These are phyloP conservation scores for Macroramphosus scolopax DNA, from an alignment of 2,797 vertebrate genomes.

Conservation along the genomic window DNA sequence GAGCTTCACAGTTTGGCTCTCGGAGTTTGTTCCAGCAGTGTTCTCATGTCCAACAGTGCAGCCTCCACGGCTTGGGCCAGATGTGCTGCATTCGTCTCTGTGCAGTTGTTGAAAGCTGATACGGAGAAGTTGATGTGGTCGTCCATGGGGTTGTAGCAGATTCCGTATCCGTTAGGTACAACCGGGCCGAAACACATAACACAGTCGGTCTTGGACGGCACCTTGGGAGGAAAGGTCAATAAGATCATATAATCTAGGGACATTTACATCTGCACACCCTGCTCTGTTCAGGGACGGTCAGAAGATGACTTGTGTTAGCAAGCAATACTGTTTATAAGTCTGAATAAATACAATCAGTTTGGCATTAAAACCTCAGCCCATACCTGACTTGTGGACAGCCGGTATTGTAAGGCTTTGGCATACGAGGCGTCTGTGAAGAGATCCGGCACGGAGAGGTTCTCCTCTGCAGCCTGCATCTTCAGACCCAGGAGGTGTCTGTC, in stretches of 20 bases:
- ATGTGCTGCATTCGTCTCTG: constrained; percentile 80
- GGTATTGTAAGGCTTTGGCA: constrained; percentile 86
- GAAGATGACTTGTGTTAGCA: no score
- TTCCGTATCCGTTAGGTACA: constrained; percentile 88
- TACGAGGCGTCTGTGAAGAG: constrained; percentile 91
- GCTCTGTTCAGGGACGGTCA: no score
- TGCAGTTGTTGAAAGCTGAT: constrained; percentile 77
- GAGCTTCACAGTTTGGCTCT: constrained; percentile 89
- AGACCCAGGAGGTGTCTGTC: constrained; percentile 96
- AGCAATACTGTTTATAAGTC: no score
- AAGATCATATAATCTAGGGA: no score
- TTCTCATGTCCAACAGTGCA: constrained; percentile 86
- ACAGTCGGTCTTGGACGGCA: constrained; percentile 90
- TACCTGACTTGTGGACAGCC: constrained; percentile 98
- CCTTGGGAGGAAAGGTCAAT: constrained; percentile 72
- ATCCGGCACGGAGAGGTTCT: constrained; percentile 84
- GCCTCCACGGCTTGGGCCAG: constrained; percentile 81
- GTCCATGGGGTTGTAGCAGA: constrained; percentile 92
- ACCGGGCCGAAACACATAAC: constrained; percentile 98
- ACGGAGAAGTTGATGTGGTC: constrained; percentile 83
- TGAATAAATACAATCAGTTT: neutral
- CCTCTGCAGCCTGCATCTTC: constrained; percentile 83
- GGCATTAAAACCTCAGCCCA: no score
- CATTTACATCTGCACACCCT: no score
- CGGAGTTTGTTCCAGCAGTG: constrained; percentile 81